These are phyloP conservation scores for Melinaea menophilus DNA, from an alignment of 2,888 invertebrate species.

Conservation along the genomic window DNA sequence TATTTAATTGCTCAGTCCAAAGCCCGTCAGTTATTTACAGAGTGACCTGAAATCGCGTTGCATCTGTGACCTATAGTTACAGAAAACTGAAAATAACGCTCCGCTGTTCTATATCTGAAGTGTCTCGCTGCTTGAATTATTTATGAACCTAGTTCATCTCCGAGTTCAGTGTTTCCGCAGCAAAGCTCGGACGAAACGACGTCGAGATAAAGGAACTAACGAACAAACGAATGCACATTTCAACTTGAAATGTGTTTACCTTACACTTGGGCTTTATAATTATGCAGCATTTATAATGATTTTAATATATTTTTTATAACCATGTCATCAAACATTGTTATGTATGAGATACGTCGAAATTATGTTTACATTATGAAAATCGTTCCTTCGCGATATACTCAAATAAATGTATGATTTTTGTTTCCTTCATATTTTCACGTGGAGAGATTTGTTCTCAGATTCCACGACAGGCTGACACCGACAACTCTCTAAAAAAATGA, in stretches of 20 bases:
- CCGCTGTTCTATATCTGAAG: too few species aligned
- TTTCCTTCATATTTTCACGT: constrained; percentile 5
- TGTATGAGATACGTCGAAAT: not conserved
- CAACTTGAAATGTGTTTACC: constrained; percentile 30
- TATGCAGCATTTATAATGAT: too few species aligned
- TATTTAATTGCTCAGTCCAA: too few species aligned
- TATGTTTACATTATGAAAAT: constrained; percentile 8
- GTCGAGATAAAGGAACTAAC: constrained; percentile 44
- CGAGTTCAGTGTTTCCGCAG: too few species aligned
- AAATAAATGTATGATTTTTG: constrained; percentile 5
- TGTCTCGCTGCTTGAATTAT: constrained; percentile 76
- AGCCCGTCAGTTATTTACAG: too few species aligned
- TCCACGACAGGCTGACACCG: constrained; percentile 5
- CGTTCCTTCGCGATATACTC: not conserved
- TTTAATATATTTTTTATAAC: too few species aligned
- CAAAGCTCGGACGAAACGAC: constrained; percentile 52
- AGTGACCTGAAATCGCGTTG: too few species aligned
- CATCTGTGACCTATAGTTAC: too few species aligned
- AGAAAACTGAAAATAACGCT: too few species aligned
- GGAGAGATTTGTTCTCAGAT: constrained; percentile 5
- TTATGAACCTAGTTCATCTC: constrained; percentile 70
- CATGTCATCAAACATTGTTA: too few species aligned
- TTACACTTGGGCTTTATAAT: constrained; percentile 16
- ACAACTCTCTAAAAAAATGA: constrained; percentile 4
- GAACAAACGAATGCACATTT: constrained; percentile 37